Evolutionary conservation across 2,888 invertebrate genomes (phyloP).

Genomic region (Heteromurus nitidus): DNA sequence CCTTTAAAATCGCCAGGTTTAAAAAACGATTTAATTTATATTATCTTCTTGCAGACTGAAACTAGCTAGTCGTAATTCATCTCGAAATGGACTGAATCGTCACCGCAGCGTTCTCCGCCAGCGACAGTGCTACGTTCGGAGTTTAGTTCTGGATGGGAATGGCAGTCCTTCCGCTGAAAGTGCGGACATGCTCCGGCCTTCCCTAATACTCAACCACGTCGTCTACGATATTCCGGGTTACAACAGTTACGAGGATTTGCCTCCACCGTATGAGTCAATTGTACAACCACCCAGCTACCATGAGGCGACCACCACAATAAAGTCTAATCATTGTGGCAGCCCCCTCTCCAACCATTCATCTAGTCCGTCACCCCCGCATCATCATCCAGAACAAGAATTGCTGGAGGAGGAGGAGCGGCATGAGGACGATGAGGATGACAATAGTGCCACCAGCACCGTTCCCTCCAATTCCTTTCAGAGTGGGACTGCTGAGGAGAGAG

Average conservation of each 20-base stretch:
- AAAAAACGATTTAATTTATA: too few species aligned
- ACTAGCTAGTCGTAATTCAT: constrained; percentile 34
- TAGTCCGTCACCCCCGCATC: neutral
- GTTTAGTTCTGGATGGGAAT: constrained; percentile 26
- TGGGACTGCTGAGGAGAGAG: neutral
- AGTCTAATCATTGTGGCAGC: neutral
- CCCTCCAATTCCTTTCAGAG: neutral
- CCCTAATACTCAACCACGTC: constrained; percentile 44
- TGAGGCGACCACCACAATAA: constrained; percentile 41
- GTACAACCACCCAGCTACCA: constrained; percentile 60
- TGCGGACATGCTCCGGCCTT: constrained; percentile 31
- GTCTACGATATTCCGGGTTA: constrained; percentile 61
- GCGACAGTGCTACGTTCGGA: constrained; percentile 39
- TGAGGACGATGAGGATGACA: neutral
- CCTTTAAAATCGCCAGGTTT: too few species aligned
- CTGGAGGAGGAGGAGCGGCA: neutral
- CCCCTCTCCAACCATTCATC: neutral
- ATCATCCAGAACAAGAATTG: neutral
- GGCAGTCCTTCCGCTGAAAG: neutral
- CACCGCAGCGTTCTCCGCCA: constrained; percentile 37
- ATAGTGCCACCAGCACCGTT: neutral
- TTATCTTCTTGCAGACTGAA: constrained; percentile 39
- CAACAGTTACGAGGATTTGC: constrained; percentile 51
- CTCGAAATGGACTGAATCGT: constrained; percentile 31
- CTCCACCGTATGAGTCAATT: constrained; percentile 63